These are phyloP conservation scores for Peucedramus taeniatus DNA, from an alignment of 2,113 vertebrate species.

Conservation along the genomic window DNA sequence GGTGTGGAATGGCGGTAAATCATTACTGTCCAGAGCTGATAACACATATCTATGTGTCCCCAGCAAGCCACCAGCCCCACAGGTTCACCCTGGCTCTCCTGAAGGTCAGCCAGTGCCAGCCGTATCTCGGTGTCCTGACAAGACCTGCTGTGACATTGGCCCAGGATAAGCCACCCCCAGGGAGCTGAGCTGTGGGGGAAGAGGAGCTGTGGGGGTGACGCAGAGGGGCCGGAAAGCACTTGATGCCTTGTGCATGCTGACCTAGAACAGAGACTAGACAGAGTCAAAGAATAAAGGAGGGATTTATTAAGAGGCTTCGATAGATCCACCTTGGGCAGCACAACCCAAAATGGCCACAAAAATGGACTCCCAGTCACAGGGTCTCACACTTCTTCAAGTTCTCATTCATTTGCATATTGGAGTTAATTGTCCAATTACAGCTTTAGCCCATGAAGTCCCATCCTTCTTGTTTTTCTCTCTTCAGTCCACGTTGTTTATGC, in stretches of 20 bases:
- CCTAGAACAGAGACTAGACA: neutral
- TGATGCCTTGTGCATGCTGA: neutral
- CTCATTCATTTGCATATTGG: neutral
- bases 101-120: neutral
- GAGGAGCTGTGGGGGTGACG: rapidly evolving
- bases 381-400: neutral
- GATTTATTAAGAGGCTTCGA: neutral
- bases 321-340: neutral
- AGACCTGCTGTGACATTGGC: neutral
- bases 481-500: neutral
- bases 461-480: neutral
- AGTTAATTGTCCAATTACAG: neutral
- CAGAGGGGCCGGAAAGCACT: neutral
- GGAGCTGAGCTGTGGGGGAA: neutral
- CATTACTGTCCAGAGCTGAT: neutral
- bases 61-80: neutral
- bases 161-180: rapidly evolving
- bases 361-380: rapidly evolving
- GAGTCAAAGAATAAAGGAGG: neutral
- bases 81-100: neutral
- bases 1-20: neutral
- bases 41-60: neutral
- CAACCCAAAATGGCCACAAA: no score
- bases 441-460: neutral
- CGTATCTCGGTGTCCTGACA: rapidly evolving